Base-by-base conservation (phyloP, 2,113 vertebrate genomes). In the Aphyosemion australe region DNA sequence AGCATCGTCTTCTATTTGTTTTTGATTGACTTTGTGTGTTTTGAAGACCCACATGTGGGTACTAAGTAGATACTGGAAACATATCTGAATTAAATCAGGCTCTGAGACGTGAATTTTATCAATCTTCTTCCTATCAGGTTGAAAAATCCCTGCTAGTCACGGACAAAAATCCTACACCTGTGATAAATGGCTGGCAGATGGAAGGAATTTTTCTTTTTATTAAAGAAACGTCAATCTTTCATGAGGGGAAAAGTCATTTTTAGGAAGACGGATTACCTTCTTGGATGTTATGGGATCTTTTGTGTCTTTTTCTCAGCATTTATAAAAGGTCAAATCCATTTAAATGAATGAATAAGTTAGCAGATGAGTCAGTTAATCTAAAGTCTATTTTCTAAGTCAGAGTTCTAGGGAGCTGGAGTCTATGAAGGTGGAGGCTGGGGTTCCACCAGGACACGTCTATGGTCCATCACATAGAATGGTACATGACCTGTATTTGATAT, bases 1-100 rank as follows among this genome's bases (percentile, higher is more conserved):
- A 56, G 32, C n/a, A 66, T 13, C 13, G 45, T 73, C 20, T 52
- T 41, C n/a, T 56, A 34, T 70, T 53, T 62, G 8, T 39, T 8
- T 56, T 13, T 41, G 49, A 14, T 32, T 8, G 18, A 50, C 43
- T 32, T 16, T 8, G 19, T 21, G 15, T 19, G 53, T 19, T 18
- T 39, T 55, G n/a, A 39, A 2, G 5, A 37, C 32, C 11, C 11
- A 12, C 39, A 18, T 19, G 12, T 19, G 47, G 18, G 9, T 49
- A 43, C 16, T 13, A 65, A 62, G 20, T 5, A 39, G 21, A 13
- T 46, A 62, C 26, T 26, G 32, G 46, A 31, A 61, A 56, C 26
- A 41, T 20, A n/a, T 61, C n/a, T 4, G 26, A 26, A 26, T 26
- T 2, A 26, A 4, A 26, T 53, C 12, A 41, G 54, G 59, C 20